Evolutionary conservation across 2,888 invertebrate species (phyloP).

Genomic region (Cheilosia vernalis): DNA sequence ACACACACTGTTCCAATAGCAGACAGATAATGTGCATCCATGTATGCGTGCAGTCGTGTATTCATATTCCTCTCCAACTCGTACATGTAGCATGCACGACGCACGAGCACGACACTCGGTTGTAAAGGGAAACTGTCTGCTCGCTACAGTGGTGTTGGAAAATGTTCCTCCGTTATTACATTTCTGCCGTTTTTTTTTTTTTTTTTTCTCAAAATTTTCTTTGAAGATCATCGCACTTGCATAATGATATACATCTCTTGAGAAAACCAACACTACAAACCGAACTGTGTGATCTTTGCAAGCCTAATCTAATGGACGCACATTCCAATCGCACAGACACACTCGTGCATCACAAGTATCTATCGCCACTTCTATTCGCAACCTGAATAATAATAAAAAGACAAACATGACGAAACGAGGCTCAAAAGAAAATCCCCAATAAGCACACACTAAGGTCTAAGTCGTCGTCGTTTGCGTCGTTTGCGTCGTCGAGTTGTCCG

Average conservation of each 20-base stretch:
- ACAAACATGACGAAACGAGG: conserved; percentile 52
- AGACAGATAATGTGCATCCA: not conserved
- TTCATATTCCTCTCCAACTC: conserved; percentile 55
- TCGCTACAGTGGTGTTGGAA: conserved; percentile 62
- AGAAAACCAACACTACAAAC: conserved; percentile 11
- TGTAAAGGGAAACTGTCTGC: conserved; percentile 22
- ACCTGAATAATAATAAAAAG: conserved; percentile 68
- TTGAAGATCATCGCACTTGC: conserved; percentile 67
- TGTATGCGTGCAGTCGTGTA: not conserved
- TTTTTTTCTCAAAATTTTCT: conserved; percentile 7
- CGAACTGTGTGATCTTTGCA: conserved; percentile 33
- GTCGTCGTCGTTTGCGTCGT: conserved; percentile 15
- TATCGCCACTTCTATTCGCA: conserved; percentile 49
- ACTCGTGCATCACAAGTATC: conserved; percentile 27
- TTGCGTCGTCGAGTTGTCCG: conserved; percentile 3
- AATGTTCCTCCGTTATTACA: conserved; percentile 25
- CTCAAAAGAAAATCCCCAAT: conserved; percentile 66
- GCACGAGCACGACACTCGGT: not conserved
- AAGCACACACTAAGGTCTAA: conserved; percentile 68
- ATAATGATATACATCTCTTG: conserved; percentile 53
- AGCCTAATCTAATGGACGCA: conserved; percentile 66
- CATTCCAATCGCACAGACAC: conserved; percentile 71
- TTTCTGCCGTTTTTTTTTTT: too few species aligned
- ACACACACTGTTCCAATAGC: not conserved
- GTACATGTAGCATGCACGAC: conserved; percentile 37